These are phyloP conservation scores for Drosophila atripex DNA, from an alignment of 2,888 invertebrate species.

Conservation along the genomic window DNA sequence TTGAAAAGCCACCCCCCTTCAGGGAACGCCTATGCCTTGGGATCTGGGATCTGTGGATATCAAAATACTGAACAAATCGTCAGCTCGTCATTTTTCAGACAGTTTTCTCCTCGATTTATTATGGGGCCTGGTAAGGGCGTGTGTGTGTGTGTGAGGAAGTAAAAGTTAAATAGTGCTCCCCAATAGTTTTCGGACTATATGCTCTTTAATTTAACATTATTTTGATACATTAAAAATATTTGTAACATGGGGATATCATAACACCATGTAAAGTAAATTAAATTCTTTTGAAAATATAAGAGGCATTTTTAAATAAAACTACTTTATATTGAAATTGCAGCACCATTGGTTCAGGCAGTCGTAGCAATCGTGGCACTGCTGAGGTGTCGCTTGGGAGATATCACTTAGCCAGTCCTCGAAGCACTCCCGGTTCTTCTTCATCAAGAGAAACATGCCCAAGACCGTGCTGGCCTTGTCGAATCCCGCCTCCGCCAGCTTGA, in stretches of 20 bases:
- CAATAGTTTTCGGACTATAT: conserved; percentile 6
- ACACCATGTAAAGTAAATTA: too few relatives aligned
- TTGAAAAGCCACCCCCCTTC: not conserved
- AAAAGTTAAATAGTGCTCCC: conserved; percentile 38
- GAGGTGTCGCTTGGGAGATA: not conserved
- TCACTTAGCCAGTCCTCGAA: not conserved
- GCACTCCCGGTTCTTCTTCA: not conserved
- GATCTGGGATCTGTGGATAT: conserved; percentile 64
- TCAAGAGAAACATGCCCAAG: not conserved
- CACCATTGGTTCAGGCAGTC: not conserved
- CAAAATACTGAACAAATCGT: conserved; percentile 76
- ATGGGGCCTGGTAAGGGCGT: conserved; percentile 34
- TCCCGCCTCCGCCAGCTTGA: not conserved
- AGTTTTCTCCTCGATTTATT: conserved; percentile 65
- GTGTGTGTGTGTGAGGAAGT: conserved; percentile 36
- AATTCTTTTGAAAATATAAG: too few relatives aligned
- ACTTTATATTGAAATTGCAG: not conserved
- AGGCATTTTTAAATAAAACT: too few relatives aligned
- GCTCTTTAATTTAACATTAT: not conserved
- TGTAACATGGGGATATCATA: too few relatives aligned
- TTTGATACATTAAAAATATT: too few relatives aligned
- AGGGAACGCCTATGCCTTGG: conserved; percentile 14
- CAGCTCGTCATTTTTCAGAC: conserved; percentile 77
- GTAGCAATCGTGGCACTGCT: not conserved
- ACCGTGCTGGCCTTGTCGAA: too few relatives aligned